Base-by-base conservation (phyloP, 1,140 invertebrate species). In the Eupeodes corollae region DNA sequence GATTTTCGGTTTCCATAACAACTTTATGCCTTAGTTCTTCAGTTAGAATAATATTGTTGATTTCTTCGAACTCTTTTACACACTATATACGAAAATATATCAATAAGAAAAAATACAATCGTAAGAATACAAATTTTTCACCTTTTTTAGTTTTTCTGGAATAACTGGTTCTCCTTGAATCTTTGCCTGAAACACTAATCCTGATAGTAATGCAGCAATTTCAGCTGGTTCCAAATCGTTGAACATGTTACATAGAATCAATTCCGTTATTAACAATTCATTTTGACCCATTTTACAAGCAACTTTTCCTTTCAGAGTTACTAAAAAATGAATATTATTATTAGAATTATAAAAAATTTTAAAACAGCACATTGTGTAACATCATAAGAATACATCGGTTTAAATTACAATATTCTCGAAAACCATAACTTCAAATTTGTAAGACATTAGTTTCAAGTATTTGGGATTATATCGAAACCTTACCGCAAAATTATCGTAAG, bases 281-380 rank as follows among this genome's bases (percentile, higher is more conserved):
- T 86, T 85, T 48, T 84, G 92, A 14, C 91, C 89, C 82, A 99
- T 97, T 68, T 94, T 86, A 61, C 94, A 90, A 5, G 94, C 96
- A 9, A 99, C 92, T 49, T 87, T 75, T 11, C 94, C 94, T 74
- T 97, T 96, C 33, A 94, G 63, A 45, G 82, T 79, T 3, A 89
- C 83, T 77, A 63, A 46, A 72, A 73, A 56, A 50, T 44, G 54
- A 41, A 53, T 52, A 50, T 44, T n/a, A n/a, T n/a, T n/a, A n/a
- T n/a, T n/a, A n/a, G n/a, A n/a, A n/a, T n/a, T n/a, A n/a, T n/a
- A n/a, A n/a, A n/a, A n/a, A n/a, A n/a, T n/a, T n/a, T n/a, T n/a
- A n/a, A n/a, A n/a, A n/a, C n/a, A n/a, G n/a, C n/a, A n/a, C n/a
- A n/a, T n/a, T n/a, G n/a, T n/a, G n/a, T n/a, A n/a, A n/a, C n/a